Evolutionary conservation across 2,797 vertebrate genomes (phyloP), one percentile per base, ranked within the genome.

Genomic region (Hoplostethus atlanticus): DNA sequence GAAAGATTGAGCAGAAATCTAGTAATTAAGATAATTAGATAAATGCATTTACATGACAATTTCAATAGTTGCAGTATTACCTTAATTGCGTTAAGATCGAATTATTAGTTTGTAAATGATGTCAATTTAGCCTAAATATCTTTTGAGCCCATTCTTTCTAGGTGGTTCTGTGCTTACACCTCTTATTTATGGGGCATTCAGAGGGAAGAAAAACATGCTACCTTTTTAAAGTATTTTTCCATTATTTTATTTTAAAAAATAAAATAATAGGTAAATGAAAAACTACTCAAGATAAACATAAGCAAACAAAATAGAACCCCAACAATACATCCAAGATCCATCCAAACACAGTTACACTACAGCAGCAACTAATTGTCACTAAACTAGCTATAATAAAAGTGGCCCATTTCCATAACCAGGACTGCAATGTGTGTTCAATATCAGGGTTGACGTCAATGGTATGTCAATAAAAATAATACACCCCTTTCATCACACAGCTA

Each of bases 281-380:
- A 21, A 21, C 21, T 28, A 21, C 21, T 28, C 21, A 28, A 61
- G 42, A 62, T 51, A 59, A 57, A 67, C 9, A 80, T n/a, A 9
- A 28, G 52, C 52, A 54, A 54, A 54, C 12, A 31, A 31, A 54
- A 54, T 13, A 54, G 21, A 53, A 53, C 10, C 47, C 6, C n/a
- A 10, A 50, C 28, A 54, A 28, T 13, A 30, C 52, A 30, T 54
- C 12, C 52, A 54, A 13, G 25, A 30, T 30, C 62, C 28, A 73
- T 73, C 53, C 73, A 79, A 65, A 58, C 64, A n/a, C 28, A 77
- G 76, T 83, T 62, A 79, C 42, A 9, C 42, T 17, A 52, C 61
- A 47, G 58, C 58, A 48, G 50, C 63, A 61, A 50, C 36, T 73
- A 67, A 75, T 80, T 78, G 60, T 77, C 61, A 73, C 44, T n/a